Conservation (phyloP, 2,888 invertebrate genomes). For the Meloe dianella region DNA sequence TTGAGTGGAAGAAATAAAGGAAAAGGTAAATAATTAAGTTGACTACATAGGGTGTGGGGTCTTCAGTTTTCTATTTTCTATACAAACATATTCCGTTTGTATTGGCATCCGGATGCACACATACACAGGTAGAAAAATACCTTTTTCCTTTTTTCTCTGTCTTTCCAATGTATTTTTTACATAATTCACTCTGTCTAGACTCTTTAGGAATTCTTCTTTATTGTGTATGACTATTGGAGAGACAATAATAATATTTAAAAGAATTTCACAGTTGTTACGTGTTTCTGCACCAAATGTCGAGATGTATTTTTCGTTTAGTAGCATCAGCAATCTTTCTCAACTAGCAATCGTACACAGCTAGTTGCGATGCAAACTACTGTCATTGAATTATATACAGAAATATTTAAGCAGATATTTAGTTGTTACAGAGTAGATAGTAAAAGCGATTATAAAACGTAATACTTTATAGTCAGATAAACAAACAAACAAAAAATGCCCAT, state of each 20-base stretch:
- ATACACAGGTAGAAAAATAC: constrained; percentile 39
- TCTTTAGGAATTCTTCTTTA: not conserved
- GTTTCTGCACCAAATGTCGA: not conserved
- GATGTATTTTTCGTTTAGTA: not conserved
- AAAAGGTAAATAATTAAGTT: constrained; percentile 36
- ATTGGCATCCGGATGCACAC: constrained; percentile 37
- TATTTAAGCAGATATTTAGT: no score
- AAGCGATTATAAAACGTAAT: not conserved
- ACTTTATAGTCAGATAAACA: not conserved
- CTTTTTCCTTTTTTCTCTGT: constrained; percentile 18
- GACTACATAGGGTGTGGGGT: constrained; percentile 26
- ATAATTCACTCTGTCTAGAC: not conserved
- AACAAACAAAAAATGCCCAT: not conserved
- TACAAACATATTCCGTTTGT: constrained; percentile 27
- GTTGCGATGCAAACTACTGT: no score
- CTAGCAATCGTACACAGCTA: no score
- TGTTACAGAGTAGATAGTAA: no score
- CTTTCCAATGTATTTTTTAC: not conserved
- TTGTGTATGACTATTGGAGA: not conserved
- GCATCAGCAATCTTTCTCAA: not conserved
- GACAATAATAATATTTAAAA: constrained; percentile 8
- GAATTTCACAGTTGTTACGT: constrained; percentile 8
- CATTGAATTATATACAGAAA: no score
- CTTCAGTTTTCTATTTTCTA: constrained; percentile 23
- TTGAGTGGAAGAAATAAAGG: not conserved